Conservation (phyloP, 2,113 vertebrate species). For the Atractosteus spatula region DNA sequence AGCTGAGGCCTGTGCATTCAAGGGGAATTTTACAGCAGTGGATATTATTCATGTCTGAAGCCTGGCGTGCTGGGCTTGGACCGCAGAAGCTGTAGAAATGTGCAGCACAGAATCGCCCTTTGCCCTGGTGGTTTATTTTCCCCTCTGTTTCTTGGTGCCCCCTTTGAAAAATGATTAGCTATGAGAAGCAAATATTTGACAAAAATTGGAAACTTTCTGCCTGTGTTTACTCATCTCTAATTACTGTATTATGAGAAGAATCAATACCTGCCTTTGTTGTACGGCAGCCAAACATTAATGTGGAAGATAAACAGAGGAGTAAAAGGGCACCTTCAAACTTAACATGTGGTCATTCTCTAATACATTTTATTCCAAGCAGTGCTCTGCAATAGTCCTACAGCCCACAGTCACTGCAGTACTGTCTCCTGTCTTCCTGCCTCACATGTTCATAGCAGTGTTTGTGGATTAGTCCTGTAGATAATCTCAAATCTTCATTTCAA, state of each 20-base stretch:
- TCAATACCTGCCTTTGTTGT: constrained; percentile 52
- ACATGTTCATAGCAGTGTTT: too few species aligned
- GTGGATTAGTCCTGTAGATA: too few species aligned
- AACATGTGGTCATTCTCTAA: neutral
- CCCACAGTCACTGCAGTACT: too few species aligned
- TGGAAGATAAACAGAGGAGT: constrained; percentile 3
- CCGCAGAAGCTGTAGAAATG: constrained; percentile 36
- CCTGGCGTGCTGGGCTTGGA: constrained; percentile 32
- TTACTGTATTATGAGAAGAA: constrained; percentile 60
- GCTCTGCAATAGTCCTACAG: too few species aligned
- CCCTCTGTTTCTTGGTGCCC: neutral
- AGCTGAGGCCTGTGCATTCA: constrained; percentile 3
- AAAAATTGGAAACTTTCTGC: constrained; percentile 30
- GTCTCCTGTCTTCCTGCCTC: too few species aligned
- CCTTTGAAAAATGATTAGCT: constrained; percentile 26
- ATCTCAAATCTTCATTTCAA: too few species aligned
- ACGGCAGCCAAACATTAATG: constrained; percentile 30
- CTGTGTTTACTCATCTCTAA: constrained; percentile 44
- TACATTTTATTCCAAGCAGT: neutral
- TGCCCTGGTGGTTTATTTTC: constrained; percentile 45
- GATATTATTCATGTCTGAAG: constrained; percentile 11
- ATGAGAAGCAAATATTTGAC: neutral
- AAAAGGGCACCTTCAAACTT: constrained; percentile 44
- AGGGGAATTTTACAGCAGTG: neutral
- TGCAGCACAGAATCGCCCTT: constrained; percentile 30